Percentiles rank a stretch among this genome's conserved stretches.
These are phyloP conservation scores for Umimayanthus kanabou DNA, from an alignment of 92 coral and sea anemone species.

Conservation along the genomic window DNA sequence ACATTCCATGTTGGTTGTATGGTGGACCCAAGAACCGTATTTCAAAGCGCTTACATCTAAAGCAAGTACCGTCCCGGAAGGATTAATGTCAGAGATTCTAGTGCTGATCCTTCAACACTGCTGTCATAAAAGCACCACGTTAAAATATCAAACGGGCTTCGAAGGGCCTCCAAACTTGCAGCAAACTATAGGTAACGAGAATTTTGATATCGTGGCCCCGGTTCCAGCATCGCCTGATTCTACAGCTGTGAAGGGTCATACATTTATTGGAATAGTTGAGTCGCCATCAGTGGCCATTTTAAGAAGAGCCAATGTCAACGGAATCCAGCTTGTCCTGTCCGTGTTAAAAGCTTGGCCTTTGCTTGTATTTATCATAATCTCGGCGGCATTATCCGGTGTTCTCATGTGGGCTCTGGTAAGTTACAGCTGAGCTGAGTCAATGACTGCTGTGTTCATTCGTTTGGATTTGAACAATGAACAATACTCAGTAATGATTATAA, in stretches of 20 bases:
- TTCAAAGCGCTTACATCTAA: conserved; percentile 41
- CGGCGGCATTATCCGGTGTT: conserved; percentile 89
- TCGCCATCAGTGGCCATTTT: conserved; percentile 88
- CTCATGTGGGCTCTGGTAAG: conserved; percentile 94
- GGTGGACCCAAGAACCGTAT: conserved; percentile 78
- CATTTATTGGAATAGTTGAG: conserved; percentile 72
- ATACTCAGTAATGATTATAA: neutral
- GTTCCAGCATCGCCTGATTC: conserved; percentile 55
- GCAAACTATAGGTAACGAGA: conserved; percentile 41
- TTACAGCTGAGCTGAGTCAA: neutral
- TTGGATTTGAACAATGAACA: neutral
- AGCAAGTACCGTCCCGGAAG: conserved; percentile 38
- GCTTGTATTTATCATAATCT: conserved; percentile 81
- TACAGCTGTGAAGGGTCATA: conserved; percentile 42
- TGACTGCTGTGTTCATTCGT: neutral
- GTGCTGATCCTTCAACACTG: conserved; percentile 49
- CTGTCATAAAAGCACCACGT: conserved; percentile 47
- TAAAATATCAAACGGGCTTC: conserved; percentile 44
- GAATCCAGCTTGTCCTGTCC: conserved; percentile 75
- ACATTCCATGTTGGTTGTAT: conserved; percentile 45
- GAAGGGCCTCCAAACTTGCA: conserved; percentile 66
- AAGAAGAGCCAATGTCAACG: conserved; percentile 83
- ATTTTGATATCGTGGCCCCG: conserved; percentile 70
- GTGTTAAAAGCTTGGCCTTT: conserved; percentile 95
- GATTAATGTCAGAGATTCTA: conserved; percentile 64